Base-by-base conservation (phyloP, 2,888 invertebrate genomes). In the Pasiphila rectangulata region DNA sequence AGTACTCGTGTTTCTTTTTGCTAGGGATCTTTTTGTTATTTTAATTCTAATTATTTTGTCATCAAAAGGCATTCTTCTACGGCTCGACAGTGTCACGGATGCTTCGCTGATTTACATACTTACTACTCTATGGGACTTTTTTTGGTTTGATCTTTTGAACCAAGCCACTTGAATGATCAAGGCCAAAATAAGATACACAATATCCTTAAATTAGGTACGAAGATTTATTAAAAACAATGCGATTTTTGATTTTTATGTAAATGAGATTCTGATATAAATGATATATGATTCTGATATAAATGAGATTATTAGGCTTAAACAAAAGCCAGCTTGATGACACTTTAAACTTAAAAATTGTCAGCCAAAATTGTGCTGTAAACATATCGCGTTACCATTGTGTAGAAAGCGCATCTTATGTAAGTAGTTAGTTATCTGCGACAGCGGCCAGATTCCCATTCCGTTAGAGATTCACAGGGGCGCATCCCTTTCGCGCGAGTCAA, bases 401-500 rank as follows among this genome's bases (percentile, higher is more conserved):
- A 29, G 37, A 38, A 47, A 51, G 51, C 55, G 58, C 59, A 66
- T 41, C 46, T 47, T 30, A 39, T 34, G 39, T 47, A 38, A n/a
- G n/a, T n/a, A n/a, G n/a, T n/a, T 20, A 34, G 39, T 70, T 76
- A 71, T 78, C 70, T 76, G 65, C 66, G 74, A n/a, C 68, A 64
- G 67, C 73, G 70, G 75, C 77, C 70, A 67, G 63, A 64, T 73
- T 77, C 79, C 73, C 79, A 77, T 76, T 71, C 82, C 79, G 83
- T 81, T 79, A 74, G 71, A 61, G 55, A 75, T 84, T 83, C 83
- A 75, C 84, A 84, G 76, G 80, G 72, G 71, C 65, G 75, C 85
- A 86, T 84, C 87, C 87, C 86, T 86, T 85, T 83, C 77, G 76
- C 69, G 65, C 72, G 83, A 83, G 86, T 84, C 87, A 86, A 86